These are phyloP conservation scores for Archivesica marissinica DNA, from an alignment of 1,140 invertebrate species.

Conservation along the genomic window DNA sequence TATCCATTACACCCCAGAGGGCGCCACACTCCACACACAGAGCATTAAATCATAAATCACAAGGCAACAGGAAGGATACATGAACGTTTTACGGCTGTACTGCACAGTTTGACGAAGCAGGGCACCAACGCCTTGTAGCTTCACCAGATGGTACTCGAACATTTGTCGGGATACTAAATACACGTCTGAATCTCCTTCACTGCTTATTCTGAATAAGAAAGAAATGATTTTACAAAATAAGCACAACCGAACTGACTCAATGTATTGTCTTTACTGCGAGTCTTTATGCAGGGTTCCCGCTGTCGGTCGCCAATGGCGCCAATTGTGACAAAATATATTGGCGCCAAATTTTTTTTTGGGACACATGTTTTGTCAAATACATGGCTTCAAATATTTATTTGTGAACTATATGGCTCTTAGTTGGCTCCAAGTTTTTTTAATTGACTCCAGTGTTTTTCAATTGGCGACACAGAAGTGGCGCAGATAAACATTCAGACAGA, in stretches of 20 bases:
- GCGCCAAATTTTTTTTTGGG: no score
- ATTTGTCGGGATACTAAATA: conserved; percentile 32
- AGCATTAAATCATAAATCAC: not conserved
- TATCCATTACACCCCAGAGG: not conserved
- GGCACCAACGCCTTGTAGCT: conserved; percentile 24
- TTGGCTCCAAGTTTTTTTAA: no score
- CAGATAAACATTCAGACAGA: no score
- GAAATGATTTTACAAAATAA: not conserved
- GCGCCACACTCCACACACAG: not conserved
- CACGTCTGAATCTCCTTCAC: not conserved
- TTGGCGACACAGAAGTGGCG: no score
- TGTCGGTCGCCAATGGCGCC: no score
- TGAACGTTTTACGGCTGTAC: conserved; percentile 12
- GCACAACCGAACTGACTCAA: not conserved
- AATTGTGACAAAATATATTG: no score
- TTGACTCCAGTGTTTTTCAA: no score
- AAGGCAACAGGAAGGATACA: conserved; percentile 10
- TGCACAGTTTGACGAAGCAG: conserved; percentile 29
- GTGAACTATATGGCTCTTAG: no score
- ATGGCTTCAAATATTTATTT: no score
- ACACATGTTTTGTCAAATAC: no score
- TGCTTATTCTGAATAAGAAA: not conserved
- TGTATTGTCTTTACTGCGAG: not conserved
- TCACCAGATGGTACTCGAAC: conserved; percentile 22
- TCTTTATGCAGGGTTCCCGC: no score